Evolutionary conservation across 2,797 vertebrate species (phyloP).

Genomic region (Melanogrammus aeglefinus): DNA sequence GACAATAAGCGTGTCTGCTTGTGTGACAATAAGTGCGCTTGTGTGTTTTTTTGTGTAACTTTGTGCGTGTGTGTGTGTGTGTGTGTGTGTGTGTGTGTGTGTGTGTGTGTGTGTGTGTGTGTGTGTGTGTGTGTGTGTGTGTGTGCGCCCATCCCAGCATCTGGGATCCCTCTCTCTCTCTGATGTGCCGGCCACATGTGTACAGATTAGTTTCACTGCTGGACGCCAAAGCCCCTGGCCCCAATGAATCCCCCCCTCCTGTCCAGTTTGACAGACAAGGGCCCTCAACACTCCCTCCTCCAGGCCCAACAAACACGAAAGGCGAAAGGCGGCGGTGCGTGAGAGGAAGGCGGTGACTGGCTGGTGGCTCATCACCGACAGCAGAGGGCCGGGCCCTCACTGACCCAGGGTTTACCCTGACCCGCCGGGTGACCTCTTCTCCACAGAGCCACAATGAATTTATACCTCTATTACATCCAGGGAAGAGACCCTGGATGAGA

Average conservation of each 20-base stretch:
- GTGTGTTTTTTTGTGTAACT: background rate
- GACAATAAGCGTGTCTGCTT: background rate
- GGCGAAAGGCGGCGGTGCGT: background rate
- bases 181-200: constrained; percentile 59
- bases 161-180: constrained; percentile 51
- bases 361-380: too few species aligned
- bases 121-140: constrained; percentile 35
- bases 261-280: constrained; percentile 39
- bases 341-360: background rate
- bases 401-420: too few species aligned
- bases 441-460: too few species aligned
- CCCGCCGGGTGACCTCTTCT: too few species aligned
- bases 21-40: constrained; percentile 34
- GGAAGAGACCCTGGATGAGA: too few species aligned
- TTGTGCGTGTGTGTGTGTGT: constrained; percentile 33
- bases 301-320: constrained; percentile 14
- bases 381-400: too few species aligned
- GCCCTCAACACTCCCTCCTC: constrained; percentile 22
- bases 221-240: constrained; percentile 37
- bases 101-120: constrained; percentile 19
- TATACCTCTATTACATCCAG: too few species aligned
- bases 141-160: constrained; percentile 58
- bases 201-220: constrained; percentile 63
- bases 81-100: constrained; percentile 22
- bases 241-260: constrained; percentile 37